Evolutionary conservation across 2,888 invertebrate species (phyloP).

Genomic region (Drosophila maculinotata): DNA sequence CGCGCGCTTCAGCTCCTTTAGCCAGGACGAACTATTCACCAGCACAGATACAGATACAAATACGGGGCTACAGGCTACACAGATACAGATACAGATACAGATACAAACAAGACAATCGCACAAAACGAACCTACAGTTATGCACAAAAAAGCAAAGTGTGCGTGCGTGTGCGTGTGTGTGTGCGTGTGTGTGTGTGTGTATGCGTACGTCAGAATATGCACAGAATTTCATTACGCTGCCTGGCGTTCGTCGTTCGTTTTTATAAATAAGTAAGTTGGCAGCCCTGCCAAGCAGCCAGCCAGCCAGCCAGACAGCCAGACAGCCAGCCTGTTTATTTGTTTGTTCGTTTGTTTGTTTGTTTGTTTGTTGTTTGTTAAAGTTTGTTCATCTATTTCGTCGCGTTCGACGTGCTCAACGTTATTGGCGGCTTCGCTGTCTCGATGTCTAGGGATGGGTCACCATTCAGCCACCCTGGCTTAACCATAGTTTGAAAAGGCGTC

Average conservation of each 20-base stretch:
- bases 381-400: conserved; percentile 71
- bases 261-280: conserved; percentile 73
- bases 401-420: conserved; percentile 67
- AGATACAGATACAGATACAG: conserved; percentile 21
- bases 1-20: conserved; percentile 30
- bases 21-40: conserved; percentile 52
- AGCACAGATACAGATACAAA: conserved; percentile 29
- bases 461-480: conserved; percentile 4
- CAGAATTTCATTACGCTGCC: conserved; percentile 72
- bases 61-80: conserved; percentile 17
- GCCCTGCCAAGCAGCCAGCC: conserved; percentile 26
- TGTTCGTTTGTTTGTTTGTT: conserved; percentile 39
- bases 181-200: conserved; percentile 22
- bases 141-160: conserved; percentile 36
- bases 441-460: not conserved
- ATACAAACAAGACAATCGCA: conserved; percentile 58
- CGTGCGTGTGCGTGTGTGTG: conserved; percentile 2
- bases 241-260: conserved; percentile 47
- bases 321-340: conserved; percentile 6
- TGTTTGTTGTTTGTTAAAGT: conserved; percentile 74
- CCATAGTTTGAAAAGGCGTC: conserved; percentile 42
- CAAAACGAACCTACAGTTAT: conserved; percentile 68
- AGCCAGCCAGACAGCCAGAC: too few relatives aligned
- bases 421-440: conserved; percentile 41
- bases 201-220: conserved; percentile 69